These are phyloP conservation scores for Gobio occitaniae DNA, from an alignment of 2,797 vertebrate genomes.

Conservation along the genomic window DNA sequence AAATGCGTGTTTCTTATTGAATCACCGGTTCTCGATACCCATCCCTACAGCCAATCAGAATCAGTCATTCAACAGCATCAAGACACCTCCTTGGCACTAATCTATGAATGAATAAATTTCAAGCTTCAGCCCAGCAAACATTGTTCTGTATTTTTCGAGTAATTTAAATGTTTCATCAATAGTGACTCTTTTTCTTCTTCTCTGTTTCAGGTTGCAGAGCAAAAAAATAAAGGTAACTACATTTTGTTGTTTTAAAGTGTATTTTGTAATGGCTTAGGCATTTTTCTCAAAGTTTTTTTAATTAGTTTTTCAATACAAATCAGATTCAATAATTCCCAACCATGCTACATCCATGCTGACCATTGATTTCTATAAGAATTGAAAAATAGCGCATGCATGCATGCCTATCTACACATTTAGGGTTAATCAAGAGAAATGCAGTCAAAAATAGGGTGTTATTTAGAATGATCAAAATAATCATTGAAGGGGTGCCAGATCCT, in stretches of 20 bases:
- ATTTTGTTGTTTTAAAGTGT: neutral
- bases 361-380: neutral
- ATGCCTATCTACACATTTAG: neutral
- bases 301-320: neutral
- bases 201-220: slow-evolving; percentile 92
- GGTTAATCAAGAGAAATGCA: neutral
- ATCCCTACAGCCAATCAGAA: neutral
- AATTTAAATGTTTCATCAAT: neutral
- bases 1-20: too few species aligned
- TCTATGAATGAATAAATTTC: neutral
- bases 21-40: too few species aligned
- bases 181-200: slow-evolving; percentile 54
- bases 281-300: neutral
- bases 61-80: neutral
- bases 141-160: neutral
- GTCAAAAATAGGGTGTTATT: neutral
- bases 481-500: too few species aligned
- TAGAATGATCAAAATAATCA: neutral
- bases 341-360: neutral
- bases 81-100: too few species aligned
- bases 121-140: neutral
- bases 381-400: neutral
- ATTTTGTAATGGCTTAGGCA: neutral
- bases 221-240: slow-evolving; percentile 98
- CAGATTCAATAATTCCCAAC: neutral